Evolutionary conservation across 2,888 invertebrate genomes (phyloP).

Genomic region (Luperina testacea): DNA sequence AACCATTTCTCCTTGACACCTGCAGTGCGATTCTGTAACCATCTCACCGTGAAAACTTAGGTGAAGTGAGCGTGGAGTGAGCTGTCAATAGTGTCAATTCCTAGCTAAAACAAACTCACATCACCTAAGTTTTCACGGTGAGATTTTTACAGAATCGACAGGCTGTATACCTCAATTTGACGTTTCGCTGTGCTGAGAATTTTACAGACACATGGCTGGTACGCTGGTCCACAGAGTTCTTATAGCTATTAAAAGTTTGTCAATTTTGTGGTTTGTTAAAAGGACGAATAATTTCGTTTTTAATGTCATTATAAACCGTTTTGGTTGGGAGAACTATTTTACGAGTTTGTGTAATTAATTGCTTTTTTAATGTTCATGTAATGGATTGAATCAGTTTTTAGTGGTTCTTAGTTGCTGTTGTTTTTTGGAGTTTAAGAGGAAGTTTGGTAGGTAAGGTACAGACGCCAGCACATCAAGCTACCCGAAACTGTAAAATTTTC

Average conservation of each 20-base stretch:
- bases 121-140: too few relatives aligned
- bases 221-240: conserved; percentile 2
- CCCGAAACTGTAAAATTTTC: too few relatives aligned
- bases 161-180: background rate
- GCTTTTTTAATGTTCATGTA: background rate
- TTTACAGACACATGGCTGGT: background rate
- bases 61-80: too few relatives aligned
- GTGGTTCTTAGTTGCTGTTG: background rate
- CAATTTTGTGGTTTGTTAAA: conserved; percentile 33
- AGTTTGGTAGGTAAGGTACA: background rate
- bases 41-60: too few relatives aligned
- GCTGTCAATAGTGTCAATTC: too few relatives aligned
- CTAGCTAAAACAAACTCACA: too few relatives aligned
- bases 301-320: conserved; percentile 31
- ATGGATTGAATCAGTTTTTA: background rate
- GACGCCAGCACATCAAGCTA: too few relatives aligned
- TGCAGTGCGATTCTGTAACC: too few relatives aligned
- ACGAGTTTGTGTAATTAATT: conserved; percentile 14
- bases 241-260: conserved; percentile 44
- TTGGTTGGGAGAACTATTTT: conserved; percentile 12
- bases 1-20: conserved; percentile 15
- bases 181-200: background rate
- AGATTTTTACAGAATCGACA: too few relatives aligned
- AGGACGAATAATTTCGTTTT: conserved; percentile 31
- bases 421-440: background rate